Evolutionary conservation across 2,113 vertebrate species (phyloP), one percentile per base, ranked within the genome.

Genomic region (Anoplopoma fimbria): DNA sequence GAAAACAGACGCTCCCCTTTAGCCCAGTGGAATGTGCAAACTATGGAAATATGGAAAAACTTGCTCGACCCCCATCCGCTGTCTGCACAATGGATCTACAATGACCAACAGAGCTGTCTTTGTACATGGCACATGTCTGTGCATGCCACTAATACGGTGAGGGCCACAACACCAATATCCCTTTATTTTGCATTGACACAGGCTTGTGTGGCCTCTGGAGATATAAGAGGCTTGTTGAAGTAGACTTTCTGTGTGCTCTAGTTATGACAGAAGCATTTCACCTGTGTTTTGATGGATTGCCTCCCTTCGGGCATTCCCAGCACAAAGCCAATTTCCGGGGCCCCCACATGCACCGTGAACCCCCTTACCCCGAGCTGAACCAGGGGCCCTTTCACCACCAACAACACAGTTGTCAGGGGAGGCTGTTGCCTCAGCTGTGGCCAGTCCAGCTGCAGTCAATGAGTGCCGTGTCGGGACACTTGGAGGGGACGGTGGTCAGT

Each of bases 391-490:
- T 68, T 90, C 68, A 83, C 31, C 53, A 1, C 75, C 49, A 70
- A 15, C 69, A 71, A 57, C 90, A 90, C 93, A 93, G 92, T 90
- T 91, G 92, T 92, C 83, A 55, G 51, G 25, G 68, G 62, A 79
- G 87, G 87, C 91, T 90, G 88, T 91, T 93, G 69, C 77, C 77
- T 90, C 91, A 92, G 92, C 93, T 94, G 91, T 92, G 89, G 86
- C 67, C 57, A 17, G 78, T 88, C 84, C 82, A 78, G 82, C 82
- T 78, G 82, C 65, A 77, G 81, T 65, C 72, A 65, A 36, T 12
- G 33, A 29, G 25, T 42, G 57, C 77, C 31, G 79, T 45, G 65
- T 69, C n/a, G n/a, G 65, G 72, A 87, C 53, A 10, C 71, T 65
- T 31, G 15, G 67, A 75, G 10, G 25, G 33, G 71, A 67, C 23